These are phyloP conservation scores for Epinotia demarniana DNA, from an alignment of 2,888 invertebrate genomes.

Conservation along the genomic window DNA sequence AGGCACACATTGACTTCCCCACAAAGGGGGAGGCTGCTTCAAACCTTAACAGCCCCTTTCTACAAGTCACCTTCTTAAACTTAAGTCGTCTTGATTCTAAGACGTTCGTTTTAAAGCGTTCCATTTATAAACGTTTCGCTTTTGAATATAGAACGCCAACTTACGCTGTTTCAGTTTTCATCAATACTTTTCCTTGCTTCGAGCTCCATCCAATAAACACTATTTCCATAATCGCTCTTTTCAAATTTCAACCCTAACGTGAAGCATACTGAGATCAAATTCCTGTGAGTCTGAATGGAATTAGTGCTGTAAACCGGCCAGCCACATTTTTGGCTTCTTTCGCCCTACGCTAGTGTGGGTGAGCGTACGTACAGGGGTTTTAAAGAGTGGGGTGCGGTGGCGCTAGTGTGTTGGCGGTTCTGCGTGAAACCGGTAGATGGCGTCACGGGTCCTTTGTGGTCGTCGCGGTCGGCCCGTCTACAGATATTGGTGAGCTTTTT, in stretches of 20 bases:
- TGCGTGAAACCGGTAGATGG: conserved; percentile 66
- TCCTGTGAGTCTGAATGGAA: conserved; percentile 53
- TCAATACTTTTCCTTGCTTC: conserved; percentile 44
- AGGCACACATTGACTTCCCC: conserved; percentile 56
- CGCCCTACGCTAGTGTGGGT: conserved; percentile 64
- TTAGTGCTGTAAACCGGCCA: conserved; percentile 43
- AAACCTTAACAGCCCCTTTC: conserved; percentile 56
- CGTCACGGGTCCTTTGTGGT: conserved; percentile 64
- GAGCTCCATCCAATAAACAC: conserved; percentile 11
- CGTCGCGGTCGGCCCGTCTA: conserved; percentile 29
- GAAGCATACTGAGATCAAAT: conserved; percentile 31
- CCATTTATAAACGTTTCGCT: conserved; percentile 15
- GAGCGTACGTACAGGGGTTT: conserved; percentile 57
- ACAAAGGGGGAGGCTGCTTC: conserved; percentile 49
- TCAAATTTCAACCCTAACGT: conserved; percentile 49
- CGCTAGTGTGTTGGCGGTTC: conserved; percentile 73
- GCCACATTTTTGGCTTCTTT: conserved; percentile 72
- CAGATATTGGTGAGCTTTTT: conserved; percentile 35
- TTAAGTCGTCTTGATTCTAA: conserved; percentile 49
- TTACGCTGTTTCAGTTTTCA: conserved; percentile 53
- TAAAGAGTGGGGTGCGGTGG: conserved; percentile 69
- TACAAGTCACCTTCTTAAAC: conserved; percentile 28
- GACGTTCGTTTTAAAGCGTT: conserved; percentile 43
- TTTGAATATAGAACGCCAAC: conserved; percentile 34
- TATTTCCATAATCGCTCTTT: background rate